Evolutionary conservation across 2,888 invertebrate genomes (phyloP).

Genomic region (Microplitis deprimator): DNA sequence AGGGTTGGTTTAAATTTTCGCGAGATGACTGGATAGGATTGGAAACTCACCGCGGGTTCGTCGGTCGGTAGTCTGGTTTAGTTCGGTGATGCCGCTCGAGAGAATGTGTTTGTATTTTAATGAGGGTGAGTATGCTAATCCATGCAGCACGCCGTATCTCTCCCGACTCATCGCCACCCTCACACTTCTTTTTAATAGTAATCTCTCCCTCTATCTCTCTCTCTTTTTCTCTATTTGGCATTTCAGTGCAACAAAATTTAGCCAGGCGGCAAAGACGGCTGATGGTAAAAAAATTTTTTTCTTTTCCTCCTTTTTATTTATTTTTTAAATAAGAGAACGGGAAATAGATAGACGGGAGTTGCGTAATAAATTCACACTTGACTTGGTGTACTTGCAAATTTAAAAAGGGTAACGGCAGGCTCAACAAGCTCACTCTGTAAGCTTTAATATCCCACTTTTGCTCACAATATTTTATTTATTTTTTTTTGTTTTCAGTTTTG

Average conservation of each 20-base stretch:
- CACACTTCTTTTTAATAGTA: neutral
- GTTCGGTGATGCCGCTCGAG: slow-evolving; percentile 52
- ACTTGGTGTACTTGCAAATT: slow-evolving; percentile 64
- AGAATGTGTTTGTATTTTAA: slow-evolving; percentile 70
- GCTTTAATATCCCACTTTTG: slow-evolving; percentile 59
- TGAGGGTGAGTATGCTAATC: slow-evolving; percentile 70
- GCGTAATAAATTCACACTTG: slow-evolving; percentile 65
- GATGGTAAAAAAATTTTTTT: neutral
- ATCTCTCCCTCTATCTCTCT: slow-evolving; percentile 47
- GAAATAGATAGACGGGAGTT: slow-evolving; percentile 15
- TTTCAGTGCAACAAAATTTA: slow-evolving; percentile 24
- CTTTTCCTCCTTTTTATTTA: neutral
- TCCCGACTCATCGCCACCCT: slow-evolving; percentile 39
- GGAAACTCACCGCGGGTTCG: slow-evolving; percentile 33
- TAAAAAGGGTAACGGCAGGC: slow-evolving; percentile 58
- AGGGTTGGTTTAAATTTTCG: slow-evolving; percentile 30
- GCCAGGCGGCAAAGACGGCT: neutral
- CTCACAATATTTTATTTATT: slow-evolving; percentile 21
- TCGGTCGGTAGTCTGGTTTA: slow-evolving; percentile 27
- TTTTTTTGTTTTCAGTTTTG: neutral
- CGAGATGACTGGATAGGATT: slow-evolving; percentile 45
- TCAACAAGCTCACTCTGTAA: slow-evolving; percentile 54
- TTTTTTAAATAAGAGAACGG: slow-evolving; percentile 19
- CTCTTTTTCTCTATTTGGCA: slow-evolving; percentile 60
- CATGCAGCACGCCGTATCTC: slow-evolving; percentile 59